phyloP scores from a whole-genome alignment of 2,113 vertebrate genomes.

The Piaya cayana region DNA sequence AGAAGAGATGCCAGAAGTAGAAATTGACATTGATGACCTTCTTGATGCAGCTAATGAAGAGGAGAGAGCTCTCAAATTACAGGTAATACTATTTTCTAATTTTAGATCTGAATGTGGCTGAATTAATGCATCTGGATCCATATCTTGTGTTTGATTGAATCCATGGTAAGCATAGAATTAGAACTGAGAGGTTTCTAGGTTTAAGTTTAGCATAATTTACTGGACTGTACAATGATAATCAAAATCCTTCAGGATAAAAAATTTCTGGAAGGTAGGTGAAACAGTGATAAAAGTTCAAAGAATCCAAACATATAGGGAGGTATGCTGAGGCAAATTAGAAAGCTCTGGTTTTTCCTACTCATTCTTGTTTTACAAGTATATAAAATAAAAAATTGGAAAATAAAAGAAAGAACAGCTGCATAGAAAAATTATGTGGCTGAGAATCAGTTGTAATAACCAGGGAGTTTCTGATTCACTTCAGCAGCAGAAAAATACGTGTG shows the following conservation, averaged over 20 bases:
- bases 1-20: conserved; percentile 98
- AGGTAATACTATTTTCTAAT: conserved; percentile 74
- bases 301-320: neutral
- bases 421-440: neutral
- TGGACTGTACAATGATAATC: neutral
- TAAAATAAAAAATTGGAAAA: neutral
- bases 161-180: neutral
- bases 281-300: neutral
- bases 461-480: neutral
- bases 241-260: neutral
- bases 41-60: conserved; percentile 93
- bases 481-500: neutral
- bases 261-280: neutral
- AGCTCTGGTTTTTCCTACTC: neutral
- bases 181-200: neutral
- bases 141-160: neutral
- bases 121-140: neutral
- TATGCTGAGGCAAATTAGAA: neutral
- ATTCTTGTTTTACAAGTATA: neutral
- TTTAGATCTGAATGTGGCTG: neutral
- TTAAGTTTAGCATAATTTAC: neutral
- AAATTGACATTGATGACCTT: conserved; percentile 97
- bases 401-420: neutral
- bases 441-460: neutral
- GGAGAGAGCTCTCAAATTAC: conserved; percentile 91